Evolutionary conservation across 35 echinoderm and acorn worm genomes (phyloP).

Genomic region (Nesometra sesokonis): DNA sequence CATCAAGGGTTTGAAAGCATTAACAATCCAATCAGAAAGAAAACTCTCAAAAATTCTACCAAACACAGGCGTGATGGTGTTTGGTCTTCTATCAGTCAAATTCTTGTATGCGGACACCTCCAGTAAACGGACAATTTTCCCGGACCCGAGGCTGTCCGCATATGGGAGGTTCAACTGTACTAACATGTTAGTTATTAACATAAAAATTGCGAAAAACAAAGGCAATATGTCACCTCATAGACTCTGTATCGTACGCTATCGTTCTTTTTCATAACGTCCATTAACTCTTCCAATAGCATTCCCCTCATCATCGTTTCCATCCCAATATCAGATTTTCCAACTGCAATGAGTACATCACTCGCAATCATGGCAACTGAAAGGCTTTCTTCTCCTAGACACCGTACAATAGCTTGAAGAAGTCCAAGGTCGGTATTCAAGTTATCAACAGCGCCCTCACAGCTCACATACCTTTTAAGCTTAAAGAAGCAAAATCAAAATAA

Average conservation of each 20-base stretch:
- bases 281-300: constrained; percentile 23
- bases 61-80: no score
- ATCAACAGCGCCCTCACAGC: neutral
- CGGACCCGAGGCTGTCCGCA: no score
- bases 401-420: constrained; percentile 34
- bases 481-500: neutral
- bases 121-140: no score
- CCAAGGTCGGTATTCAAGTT: constrained; percentile 24
- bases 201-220: neutral
- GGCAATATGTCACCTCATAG: constrained; percentile 41
- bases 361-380: constrained; percentile 53
- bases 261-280: constrained; percentile 33
- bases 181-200: neutral
- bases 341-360: constrained; percentile 24
- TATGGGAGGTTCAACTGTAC: no score
- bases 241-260: constrained; percentile 63
- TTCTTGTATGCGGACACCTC: no score
- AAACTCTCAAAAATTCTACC: no score
- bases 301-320: constrained; percentile 27
- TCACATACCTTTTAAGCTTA: constrained; percentile 21
- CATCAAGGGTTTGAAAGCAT: no score
- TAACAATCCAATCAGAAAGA: no score
- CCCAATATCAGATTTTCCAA: constrained; percentile 32
- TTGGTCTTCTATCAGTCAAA: neutral
- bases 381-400: constrained; percentile 46